Percentiles rank a stretch among this genome's conserved stretches.
These are phyloP conservation scores for Tamias sibiricus DNA, from an alignment of 2,113 vertebrate genomes.

Conservation along the genomic window DNA sequence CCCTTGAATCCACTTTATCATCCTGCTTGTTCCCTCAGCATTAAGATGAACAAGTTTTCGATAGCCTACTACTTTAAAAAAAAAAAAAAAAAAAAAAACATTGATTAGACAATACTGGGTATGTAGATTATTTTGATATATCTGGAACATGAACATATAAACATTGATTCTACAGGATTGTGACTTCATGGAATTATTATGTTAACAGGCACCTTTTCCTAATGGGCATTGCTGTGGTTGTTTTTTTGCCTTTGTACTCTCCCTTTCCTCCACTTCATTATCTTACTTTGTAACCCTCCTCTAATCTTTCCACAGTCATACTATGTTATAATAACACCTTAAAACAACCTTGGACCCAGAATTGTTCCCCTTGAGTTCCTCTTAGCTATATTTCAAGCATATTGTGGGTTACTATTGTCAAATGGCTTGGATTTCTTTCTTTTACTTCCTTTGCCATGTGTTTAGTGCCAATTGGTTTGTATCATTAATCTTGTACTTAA, in stretches of 20 bases:
- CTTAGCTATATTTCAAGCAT: slow-evolving; percentile 2
- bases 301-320: background rate
- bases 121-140: background rate
- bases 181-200: slow-evolving; percentile 1
- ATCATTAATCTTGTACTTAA: slow-evolving; percentile 26
- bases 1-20: background rate
- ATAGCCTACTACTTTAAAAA: background rate
- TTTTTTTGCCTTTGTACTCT: background rate
- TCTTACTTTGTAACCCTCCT: slow-evolving; percentile 17
- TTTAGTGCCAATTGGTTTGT: slow-evolving; percentile 30
- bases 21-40: background rate
- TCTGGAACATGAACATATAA: background rate
- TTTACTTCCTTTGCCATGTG: background rate
- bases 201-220: background rate
- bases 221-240: background rate
- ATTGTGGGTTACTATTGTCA: slow-evolving; percentile 4
- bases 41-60: background rate
- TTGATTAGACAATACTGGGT: background rate
- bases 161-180: background rate
- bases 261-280: background rate
- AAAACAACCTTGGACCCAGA: background rate
- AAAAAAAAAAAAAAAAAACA: no score
- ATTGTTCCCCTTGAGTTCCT: background rate
- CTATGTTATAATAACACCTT: slow-evolving; percentile 1
- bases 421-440: slow-evolving; percentile 16